Evolutionary conservation across 2,797 vertebrate genomes (phyloP).

Genomic region (Kryptopterus vitreolus): DNA sequence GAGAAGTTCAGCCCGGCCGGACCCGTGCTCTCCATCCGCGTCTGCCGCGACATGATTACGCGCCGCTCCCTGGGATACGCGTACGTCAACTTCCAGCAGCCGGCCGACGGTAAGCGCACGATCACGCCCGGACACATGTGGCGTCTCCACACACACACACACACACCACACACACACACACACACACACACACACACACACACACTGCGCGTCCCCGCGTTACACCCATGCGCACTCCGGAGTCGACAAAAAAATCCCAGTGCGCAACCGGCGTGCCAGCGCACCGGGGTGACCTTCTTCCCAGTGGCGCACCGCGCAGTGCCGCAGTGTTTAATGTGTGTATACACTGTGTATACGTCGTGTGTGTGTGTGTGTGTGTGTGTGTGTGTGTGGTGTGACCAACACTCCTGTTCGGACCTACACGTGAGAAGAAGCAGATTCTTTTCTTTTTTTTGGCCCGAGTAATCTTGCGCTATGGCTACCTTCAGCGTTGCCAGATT

Average conservation of each 20-base stretch:
- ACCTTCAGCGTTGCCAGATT: slow-evolving; percentile 27
- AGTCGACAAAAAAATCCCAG: neutral
- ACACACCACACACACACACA: no score
- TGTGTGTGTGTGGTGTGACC: neutral
- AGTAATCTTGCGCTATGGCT: slow-evolving; percentile 36
- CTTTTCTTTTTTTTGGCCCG: neutral
- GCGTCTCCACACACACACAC: neutral
- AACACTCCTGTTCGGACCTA: slow-evolving; percentile 7
- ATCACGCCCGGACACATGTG: neutral
- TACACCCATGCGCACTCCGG: neutral
- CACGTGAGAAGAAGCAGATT: slow-evolving; percentile 15
- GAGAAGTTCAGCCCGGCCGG: slow-evolving; percentile 92
- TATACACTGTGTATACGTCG: no score
- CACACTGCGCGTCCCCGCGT: neutral
- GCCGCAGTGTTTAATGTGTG: neutral
- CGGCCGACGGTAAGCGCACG: slow-evolving; percentile 82
- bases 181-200: no score
- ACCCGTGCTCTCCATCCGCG: slow-evolving; percentile 88
- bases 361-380: neutral
- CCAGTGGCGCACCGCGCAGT: neutral
- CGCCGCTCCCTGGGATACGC: slow-evolving; percentile 88
- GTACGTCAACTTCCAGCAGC: slow-evolving; percentile 92
- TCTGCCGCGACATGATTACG: slow-evolving; percentile 91
- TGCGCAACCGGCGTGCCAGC: slow-evolving; percentile 17
- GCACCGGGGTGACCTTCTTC: neutral